A percentile compares a stretch with the other conserved stretches of the same genome.
phyloP scores from a whole-genome alignment of 2,113 vertebrate genomes.

The Urocolius indicus region DNA sequence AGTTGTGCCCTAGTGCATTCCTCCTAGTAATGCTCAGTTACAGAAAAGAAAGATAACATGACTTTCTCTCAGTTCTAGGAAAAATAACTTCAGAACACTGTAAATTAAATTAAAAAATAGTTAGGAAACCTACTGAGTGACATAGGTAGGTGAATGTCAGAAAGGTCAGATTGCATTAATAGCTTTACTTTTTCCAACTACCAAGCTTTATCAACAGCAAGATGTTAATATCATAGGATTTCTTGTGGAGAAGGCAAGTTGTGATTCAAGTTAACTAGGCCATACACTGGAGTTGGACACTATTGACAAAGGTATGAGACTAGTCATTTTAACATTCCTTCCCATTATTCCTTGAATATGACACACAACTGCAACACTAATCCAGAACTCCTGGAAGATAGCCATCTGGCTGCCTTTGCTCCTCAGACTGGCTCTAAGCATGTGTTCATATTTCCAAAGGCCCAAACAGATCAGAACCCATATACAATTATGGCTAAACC shows the following conservation, averaged over 20 bases:
- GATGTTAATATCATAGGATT: neutral
- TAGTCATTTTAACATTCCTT: neutral
- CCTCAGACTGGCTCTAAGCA: neutral
- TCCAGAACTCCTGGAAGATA: neutral
- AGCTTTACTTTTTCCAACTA: neutral
- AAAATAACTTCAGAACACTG: neutral
- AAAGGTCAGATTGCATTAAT: neutral
- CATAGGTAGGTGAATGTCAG: neutral
- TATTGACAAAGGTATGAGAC: neutral
- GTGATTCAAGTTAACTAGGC: neutral
- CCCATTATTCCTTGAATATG: neutral
- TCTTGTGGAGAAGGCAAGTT: neutral
- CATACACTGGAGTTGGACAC: neutral
- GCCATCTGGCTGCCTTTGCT: neutral
- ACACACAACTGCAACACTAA: neutral
- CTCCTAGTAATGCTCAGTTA: neutral
- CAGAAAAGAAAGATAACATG: neutral
- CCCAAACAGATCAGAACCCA: neutral
- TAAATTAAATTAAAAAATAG: neutral
- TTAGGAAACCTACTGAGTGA: neutral
- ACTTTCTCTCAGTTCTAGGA: neutral
- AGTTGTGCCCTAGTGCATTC: neutral
- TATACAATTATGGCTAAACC: accelerated
- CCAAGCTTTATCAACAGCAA: neutral
- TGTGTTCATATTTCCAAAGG: neutral